Percentiles rank a stretch among this genome's conserved stretches.
These are phyloP conservation scores for Stigmatopora nigra DNA, from an alignment of 2,113 vertebrate species.

Conservation along the genomic window DNA sequence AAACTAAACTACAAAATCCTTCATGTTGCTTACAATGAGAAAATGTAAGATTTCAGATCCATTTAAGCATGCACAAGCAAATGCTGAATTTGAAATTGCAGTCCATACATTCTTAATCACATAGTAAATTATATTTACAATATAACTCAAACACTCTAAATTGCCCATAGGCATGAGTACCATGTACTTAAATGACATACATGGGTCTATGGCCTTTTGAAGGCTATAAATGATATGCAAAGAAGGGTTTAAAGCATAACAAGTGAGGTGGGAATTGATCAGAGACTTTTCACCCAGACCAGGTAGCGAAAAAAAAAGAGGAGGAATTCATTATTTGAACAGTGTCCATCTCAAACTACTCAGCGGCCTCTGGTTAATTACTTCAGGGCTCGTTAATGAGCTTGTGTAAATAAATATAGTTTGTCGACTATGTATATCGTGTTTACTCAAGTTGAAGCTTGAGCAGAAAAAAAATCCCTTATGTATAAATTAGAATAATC, in stretches of 20 bases:
- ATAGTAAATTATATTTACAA: not conserved
- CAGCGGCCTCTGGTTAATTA: slow-evolving; percentile 60
- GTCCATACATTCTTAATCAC: not conserved
- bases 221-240: slow-evolving; percentile 41
- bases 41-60: not conserved
- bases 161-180: slow-evolving; percentile 12
- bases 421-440: slow-evolving; percentile 51
- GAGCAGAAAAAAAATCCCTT: slow-evolving; percentile 63
- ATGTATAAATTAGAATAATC: slow-evolving; percentile 77
- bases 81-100: too few species aligned
- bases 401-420: slow-evolving; percentile 67
- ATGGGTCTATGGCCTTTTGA: slow-evolving; percentile 40
- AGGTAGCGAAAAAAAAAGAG: slow-evolving; percentile 35
- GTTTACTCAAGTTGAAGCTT: slow-evolving; percentile 69
- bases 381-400: slow-evolving; percentile 66
- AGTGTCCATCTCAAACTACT: slow-evolving; percentile 49
- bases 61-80: not conserved
- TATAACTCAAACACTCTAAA: too few species aligned
- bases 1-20: slow-evolving; percentile 6
- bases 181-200: slow-evolving; percentile 28
- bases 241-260: slow-evolving; percentile 58
- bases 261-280: slow-evolving; percentile 66
- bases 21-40: slow-evolving; percentile 6
- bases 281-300: slow-evolving; percentile 45
- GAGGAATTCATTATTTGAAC: slow-evolving; percentile 59